phyloP scores from a whole-genome alignment of 2,888 invertebrate genomes.

The Philhelius pedissequus region DNA sequence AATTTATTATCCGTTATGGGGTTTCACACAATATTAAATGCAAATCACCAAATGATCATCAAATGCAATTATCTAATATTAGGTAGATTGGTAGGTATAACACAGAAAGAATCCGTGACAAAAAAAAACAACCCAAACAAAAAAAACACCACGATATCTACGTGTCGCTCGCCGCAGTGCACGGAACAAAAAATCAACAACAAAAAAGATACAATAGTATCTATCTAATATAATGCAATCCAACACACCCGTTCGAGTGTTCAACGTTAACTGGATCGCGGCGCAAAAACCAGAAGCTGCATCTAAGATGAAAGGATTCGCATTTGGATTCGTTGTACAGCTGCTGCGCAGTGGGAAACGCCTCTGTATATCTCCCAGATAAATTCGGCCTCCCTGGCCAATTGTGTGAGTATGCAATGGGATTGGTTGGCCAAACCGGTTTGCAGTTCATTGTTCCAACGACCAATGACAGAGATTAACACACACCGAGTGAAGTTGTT shows the following conservation, averaged over 20 bases:
- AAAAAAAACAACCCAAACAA: background rate
- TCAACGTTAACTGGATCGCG: conserved; percentile 62
- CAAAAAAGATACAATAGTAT: conserved; percentile 48
- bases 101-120: conserved; percentile 26
- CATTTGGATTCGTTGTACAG: conserved; percentile 52
- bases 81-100: too few species aligned
- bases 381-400: conserved; percentile 34
- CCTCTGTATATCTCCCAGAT: conserved; percentile 37
- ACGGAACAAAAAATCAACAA: conserved; percentile 24
- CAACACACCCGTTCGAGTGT: conserved; percentile 67
- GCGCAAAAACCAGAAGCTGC: conserved; percentile 58
- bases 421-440: conserved; percentile 65
- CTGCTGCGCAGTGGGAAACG: conserved; percentile 57
- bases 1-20: conserved; percentile 56
- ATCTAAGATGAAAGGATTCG: conserved; percentile 56
- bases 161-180: background rate
- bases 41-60: conserved; percentile 50
- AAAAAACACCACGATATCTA: background rate
- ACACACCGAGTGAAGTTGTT: conserved; percentile 7
- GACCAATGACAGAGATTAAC: conserved; percentile 65
- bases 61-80: conserved; percentile 39
- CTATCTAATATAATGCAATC: conserved; percentile 25
- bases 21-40: conserved; percentile 56
- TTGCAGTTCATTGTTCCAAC: conserved; percentile 63
- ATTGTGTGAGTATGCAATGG: conserved; percentile 57